phyloP scores from a whole-genome alignment of 2,113 vertebrate genomes.

The Ranitomeya imitator region DNA sequence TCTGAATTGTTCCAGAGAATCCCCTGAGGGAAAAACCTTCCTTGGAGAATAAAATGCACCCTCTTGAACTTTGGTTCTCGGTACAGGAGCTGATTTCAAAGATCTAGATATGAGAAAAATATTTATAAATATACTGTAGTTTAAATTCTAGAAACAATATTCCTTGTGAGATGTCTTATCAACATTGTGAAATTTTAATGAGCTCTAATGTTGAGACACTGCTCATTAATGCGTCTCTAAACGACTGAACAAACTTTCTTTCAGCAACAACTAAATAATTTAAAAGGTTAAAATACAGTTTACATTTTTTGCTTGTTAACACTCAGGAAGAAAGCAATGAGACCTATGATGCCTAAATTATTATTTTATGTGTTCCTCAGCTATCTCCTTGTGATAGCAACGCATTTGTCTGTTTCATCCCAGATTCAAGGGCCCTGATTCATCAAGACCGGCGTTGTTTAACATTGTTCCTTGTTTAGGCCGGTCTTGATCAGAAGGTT shows the following conservation, averaged over 20 bases:
- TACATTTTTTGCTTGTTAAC: not conserved
- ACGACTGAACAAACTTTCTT: conserved; percentile 27
- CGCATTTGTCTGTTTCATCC: not conserved
- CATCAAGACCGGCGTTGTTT: too few relatives aligned
- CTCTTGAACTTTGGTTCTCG: not conserved
- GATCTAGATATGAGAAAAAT: not conserved
- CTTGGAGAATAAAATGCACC: not conserved
- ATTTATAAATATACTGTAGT: not conserved
- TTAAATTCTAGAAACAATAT: too few relatives aligned
- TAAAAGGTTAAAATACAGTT: conserved; percentile 31
- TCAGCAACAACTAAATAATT: conserved; percentile 29
- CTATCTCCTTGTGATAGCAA: not conserved
- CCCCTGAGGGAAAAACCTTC: not conserved
- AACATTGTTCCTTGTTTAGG: too few relatives aligned
- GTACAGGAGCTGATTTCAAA: not conserved
- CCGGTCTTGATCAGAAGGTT: too few relatives aligned
- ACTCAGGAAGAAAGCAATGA: not conserved
- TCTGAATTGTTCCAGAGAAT: not conserved
- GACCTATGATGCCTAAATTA: not conserved
- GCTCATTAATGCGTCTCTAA: conserved; percentile 15
- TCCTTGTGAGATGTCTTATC: not conserved
- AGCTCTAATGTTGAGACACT: not conserved
- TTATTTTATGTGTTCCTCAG: not conserved
- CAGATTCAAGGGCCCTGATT: too few relatives aligned
- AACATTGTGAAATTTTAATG: conserved; percentile 20